Percentiles rank a stretch among this genome's conserved stretches.
Evolutionary conservation across 2,113 vertebrate genomes (phyloP).

Genomic region (Hemiprocne comata): DNA sequence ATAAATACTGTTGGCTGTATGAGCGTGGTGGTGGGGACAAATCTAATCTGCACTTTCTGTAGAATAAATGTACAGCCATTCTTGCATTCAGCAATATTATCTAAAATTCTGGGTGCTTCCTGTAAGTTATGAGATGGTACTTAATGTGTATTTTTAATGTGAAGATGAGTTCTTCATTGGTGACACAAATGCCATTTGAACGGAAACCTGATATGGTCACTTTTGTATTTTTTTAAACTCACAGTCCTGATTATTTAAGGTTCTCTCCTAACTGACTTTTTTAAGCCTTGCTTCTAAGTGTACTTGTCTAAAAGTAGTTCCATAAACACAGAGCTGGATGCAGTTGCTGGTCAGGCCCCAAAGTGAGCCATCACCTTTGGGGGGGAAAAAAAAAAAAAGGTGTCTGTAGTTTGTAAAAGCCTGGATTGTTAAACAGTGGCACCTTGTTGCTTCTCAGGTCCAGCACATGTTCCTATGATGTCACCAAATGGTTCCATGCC

Average conservation of each 20-base stretch:
- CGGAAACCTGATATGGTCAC: background rate
- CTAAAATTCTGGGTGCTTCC: background rate
- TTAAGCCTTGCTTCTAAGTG: background rate
- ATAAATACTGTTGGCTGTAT: background rate
- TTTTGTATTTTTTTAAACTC: background rate
- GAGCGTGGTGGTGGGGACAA: accelerated
- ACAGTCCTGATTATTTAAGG: background rate
- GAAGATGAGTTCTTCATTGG: background rate
- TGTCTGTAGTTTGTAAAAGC: background rate
- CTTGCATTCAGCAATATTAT: background rate
- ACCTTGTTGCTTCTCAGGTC: conserved; percentile 70
- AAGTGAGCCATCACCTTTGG: background rate
- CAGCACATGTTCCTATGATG: conserved; percentile 84
- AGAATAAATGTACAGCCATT: background rate
- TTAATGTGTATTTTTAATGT: background rate
- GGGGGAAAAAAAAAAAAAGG: background rate
- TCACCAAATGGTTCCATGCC: conserved; percentile 84
- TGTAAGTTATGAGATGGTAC: background rate
- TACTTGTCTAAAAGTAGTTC: background rate
- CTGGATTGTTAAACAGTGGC: background rate
- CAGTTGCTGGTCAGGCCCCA: background rate
- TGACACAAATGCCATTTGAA: background rate
- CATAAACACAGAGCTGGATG: background rate
- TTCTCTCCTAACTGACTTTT: background rate
- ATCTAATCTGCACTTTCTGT: background rate